Base-by-base conservation (phyloP, 2,888 invertebrate genomes). In the Synanthedon vespiformis region DNA sequence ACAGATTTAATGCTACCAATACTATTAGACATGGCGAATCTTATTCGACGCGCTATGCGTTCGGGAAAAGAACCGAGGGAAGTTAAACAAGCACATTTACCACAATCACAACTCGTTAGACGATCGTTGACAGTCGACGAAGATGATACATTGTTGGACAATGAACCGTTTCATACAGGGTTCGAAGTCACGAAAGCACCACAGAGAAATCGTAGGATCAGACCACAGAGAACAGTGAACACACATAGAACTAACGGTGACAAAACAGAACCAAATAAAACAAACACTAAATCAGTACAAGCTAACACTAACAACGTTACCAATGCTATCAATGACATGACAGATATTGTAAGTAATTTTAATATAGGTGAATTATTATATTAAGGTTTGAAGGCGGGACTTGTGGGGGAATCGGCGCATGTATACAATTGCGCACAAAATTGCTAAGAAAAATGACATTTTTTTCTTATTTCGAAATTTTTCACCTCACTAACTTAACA, bases 1-100 rank as follows among this genome's bases (percentile, higher is more conserved):
- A 77, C 89, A 57, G 88, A 90, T 52, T 74, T 91, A 34, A 86
- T 90, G 80, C 72, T 92, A 53, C 92, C 92, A 10, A 89, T 91
- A 56, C 87, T 90, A 55, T 82, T 89, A 60, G 92, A 92, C 69
- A 89, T 91, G 70, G 91, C 92, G 0, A 90, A 91, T 67, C 80
- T 91, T 54, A 88, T 91, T 51, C 82, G 89, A 53, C 86, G 77
- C 50, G 87, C 89, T 0, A 83, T 89, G 40, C 75, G 80, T 53
- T 70, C 84, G 40, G 74, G 77, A 57, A 80, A 82, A 61, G 77
- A 78, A 55, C 65, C 64, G 2, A 70, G 78, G 58, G 82, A 80
- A 68, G 77, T 76, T 54, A 71, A 60, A 64, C 56, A 63, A 56
- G 60, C 70, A 34, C 51, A 55, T 50, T 59, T 61, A n/a, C 67